Evolutionary conservation across 2,113 vertebrate genomes (phyloP).

Genomic region (Macroglossus sobrinus): DNA sequence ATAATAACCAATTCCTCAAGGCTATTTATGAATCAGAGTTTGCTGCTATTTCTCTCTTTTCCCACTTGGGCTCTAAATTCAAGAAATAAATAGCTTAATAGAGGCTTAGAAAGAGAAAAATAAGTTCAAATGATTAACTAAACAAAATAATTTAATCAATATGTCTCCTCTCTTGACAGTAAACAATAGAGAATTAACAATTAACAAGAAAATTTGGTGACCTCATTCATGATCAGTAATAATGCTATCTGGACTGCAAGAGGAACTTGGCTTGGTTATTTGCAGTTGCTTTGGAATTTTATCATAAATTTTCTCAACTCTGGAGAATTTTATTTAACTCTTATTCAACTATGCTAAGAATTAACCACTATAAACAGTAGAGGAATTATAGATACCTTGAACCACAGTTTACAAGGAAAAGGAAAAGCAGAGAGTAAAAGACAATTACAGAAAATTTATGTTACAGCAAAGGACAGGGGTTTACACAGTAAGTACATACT

Average conservation of each 20-base stretch:
- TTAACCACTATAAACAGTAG: neutral
- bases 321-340: slow-evolving; percentile 54
- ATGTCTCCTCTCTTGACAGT: slow-evolving; percentile 44
- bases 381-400: neutral
- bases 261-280: neutral
- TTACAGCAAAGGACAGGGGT: neutral
- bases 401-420: neutral
- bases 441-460: neutral
- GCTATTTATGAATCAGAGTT: neutral
- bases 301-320: slow-evolving; percentile 27
- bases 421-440: neutral
- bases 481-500: neutral
- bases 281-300: slow-evolving; percentile 44
- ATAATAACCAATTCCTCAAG: neutral
- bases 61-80: neutral
- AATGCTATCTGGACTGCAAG: neutral
- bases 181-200: slow-evolving; percentile 60
- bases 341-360: slow-evolving; percentile 10
- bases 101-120: neutral
- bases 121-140: slow-evolving; percentile 19
- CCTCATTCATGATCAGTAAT: slow-evolving; percentile 34
- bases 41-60: neutral
- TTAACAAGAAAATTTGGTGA: slow-evolving; percentile 40
- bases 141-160: slow-evolving; percentile 14
- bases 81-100: neutral